phyloP scores from a whole-genome alignment of 2,797 vertebrate species.

The Pempheris klunzingeri region DNA sequence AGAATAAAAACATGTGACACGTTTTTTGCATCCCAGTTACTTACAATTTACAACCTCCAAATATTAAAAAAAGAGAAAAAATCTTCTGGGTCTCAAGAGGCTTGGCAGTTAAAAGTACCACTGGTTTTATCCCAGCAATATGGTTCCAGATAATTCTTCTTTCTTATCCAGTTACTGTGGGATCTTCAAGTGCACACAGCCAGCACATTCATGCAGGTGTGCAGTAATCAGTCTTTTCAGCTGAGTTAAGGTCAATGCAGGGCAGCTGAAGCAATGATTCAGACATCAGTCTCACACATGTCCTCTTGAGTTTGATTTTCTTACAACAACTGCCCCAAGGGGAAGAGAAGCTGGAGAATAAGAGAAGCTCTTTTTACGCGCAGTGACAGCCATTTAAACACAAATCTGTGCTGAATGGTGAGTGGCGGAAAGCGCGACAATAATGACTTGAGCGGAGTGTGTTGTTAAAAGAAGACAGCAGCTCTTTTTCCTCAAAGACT shows the following conservation, averaged over 20 bases:
- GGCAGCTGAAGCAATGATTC: slow-evolving; percentile 34
- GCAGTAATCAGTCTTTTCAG: neutral
- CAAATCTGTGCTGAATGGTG: slow-evolving; percentile 1
- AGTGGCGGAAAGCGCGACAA: slow-evolving; percentile 14
- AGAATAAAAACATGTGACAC: no score
- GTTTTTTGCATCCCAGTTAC: no score
- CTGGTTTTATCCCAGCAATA: neutral
- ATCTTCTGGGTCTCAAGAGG: no score
- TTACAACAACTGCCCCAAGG: slow-evolving; percentile 12
- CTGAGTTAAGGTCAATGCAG: slow-evolving; percentile 42
- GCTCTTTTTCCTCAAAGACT: slow-evolving; percentile 19
- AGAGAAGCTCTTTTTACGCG: neutral
- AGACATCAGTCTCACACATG: slow-evolving; percentile 27
- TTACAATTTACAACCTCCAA: no score
- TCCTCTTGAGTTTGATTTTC: slow-evolving; percentile 33
- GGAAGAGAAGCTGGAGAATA: slow-evolving; percentile 5
- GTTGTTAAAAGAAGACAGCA: slow-evolving; percentile 1
- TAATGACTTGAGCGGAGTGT: neutral
- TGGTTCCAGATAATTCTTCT: neutral
- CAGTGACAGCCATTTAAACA: slow-evolving; percentile 14
- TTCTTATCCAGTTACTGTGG: slow-evolving; percentile 6
- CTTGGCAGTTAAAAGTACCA: neutral
- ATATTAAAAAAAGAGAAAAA: no score
- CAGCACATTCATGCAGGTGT: slow-evolving; percentile 21
- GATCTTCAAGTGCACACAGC: slow-evolving; percentile 14